phyloP scores from a whole-genome alignment of 1,140 invertebrate species.

The Drosophila obscura region DNA sequence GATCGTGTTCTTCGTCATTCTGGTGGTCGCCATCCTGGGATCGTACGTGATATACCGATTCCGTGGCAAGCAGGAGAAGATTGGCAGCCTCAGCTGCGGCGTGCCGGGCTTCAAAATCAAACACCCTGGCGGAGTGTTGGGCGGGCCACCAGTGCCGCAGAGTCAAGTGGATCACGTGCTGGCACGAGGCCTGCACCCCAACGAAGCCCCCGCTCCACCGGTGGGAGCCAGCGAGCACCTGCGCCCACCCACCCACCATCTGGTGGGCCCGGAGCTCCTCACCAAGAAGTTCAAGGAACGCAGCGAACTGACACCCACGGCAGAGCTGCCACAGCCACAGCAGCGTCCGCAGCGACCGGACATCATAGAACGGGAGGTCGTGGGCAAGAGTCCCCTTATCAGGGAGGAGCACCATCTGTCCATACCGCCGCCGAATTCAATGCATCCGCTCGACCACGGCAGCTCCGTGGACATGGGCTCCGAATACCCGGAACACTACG shows the following conservation, averaged over 20 bases:
- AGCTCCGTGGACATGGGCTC: slow-evolving; percentile 88
- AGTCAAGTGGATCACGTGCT: slow-evolving; percentile 85
- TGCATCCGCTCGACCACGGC: slow-evolving; percentile 88
- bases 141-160: slow-evolving; percentile 85
- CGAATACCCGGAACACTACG: slow-evolving; percentile 97
- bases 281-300: slow-evolving; percentile 95
- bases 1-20: slow-evolving; percentile 96
- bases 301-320: slow-evolving; percentile 87
- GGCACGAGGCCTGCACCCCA: slow-evolving; percentile 83
- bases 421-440: slow-evolving; percentile 87
- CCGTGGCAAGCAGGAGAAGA: slow-evolving; percentile 92
- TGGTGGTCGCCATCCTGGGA: slow-evolving; percentile 93
- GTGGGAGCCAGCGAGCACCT: slow-evolving; percentile 11
- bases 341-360: slow-evolving; percentile 93
- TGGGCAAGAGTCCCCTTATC: slow-evolving; percentile 90
- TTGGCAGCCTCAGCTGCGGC: slow-evolving; percentile 85
- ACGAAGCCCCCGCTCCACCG: slow-evolving; percentile 39
- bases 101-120: slow-evolving; percentile 87
- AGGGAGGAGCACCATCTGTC: slow-evolving; percentile 91
- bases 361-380: slow-evolving; percentile 95
- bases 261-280: slow-evolving; percentile 91
- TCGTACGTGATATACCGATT: slow-evolving; percentile 95
- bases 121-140: slow-evolving; percentile 86
- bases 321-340: slow-evolving; percentile 84
- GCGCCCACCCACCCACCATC: slow-evolving; percentile 84